Base-by-base conservation (phyloP, 2,113 vertebrate genomes). In the Pluvianellus socialis region DNA sequence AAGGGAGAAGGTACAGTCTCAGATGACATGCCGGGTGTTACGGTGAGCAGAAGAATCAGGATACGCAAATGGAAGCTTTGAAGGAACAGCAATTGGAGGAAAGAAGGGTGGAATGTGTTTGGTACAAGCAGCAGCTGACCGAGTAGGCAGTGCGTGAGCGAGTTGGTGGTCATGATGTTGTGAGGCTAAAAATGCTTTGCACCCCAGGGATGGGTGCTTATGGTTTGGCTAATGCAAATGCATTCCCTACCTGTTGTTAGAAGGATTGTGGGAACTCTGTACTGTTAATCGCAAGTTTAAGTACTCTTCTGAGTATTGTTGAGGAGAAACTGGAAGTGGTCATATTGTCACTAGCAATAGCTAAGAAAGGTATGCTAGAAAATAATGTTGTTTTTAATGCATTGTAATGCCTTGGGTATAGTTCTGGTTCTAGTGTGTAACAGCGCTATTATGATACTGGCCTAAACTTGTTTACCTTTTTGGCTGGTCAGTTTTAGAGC, bases 11-110 rank as follows among this genome's bases (percentile, higher is more conserved):
- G 5, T 76, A 10, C 3, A 8, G 10, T 63, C 24, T 90, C 24
- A 24, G 40, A 6, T 90, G 33, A 45, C 18, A 17, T 24, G 56
- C 12, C 42, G 45, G 47, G 45, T 59, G 10, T 56, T 76, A 27
- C 0, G 0, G 30, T 88, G 62, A 44, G 21, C 7, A 56, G 35
- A 30, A 72, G 44, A 76, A 24, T 40, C 23, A 63, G 47, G 61
- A 33, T n/a, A 7, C 28, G 42, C 35, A 73, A 49, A 53, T 14
- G 65, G 33, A 79, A 76, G 32, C 53, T 82, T 86, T 3, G 26
- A 59, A 74, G 38, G n/a, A 82, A 0, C 21, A 49, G 27, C 2
- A 2, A 2, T 21, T 1, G 5, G 56, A 49, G 32, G 12, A 35
- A 42, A 26, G 35, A 71, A 30, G 8, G 30, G 8, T 63, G 32